phyloP scores from a whole-genome alignment of 2,113 vertebrate genomes.

The Dicerorhinus sumatrensis region DNA sequence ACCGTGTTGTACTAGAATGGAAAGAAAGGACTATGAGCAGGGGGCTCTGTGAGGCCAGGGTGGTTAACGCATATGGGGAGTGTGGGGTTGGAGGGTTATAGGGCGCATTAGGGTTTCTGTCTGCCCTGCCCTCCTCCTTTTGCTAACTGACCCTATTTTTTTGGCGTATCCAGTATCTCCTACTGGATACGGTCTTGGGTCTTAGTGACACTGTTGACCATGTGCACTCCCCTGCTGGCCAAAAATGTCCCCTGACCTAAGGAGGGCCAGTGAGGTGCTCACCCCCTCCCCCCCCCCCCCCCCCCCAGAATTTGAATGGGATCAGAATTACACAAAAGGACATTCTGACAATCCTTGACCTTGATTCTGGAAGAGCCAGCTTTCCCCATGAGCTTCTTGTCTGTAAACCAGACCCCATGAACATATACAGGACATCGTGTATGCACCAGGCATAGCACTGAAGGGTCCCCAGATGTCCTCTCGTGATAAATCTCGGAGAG shows the following conservation, averaged over 20 bases:
- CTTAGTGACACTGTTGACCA: background rate
- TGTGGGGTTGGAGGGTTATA: background rate
- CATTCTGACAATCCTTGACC: background rate
- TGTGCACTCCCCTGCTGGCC: no score
- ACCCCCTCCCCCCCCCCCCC: background rate
- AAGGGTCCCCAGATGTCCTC: background rate
- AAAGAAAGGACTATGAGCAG: background rate
- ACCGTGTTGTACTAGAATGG: background rate
- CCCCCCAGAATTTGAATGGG: background rate
- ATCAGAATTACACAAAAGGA: background rate
- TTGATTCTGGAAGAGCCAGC: background rate
- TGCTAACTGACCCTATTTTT: background rate
- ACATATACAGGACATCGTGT: accelerated
- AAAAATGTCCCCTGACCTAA: background rate
- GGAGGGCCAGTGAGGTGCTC: background rate
- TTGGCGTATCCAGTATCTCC: background rate
- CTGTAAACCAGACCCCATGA: background rate
- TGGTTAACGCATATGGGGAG: accelerated
- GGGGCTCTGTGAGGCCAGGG: background rate
- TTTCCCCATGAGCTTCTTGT: background rate
- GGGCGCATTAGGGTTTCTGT: background rate
- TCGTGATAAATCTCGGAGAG: background rate
- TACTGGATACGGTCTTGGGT: background rate
- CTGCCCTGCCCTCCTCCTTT: background rate
- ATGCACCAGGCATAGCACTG: accelerated